phyloP scores from a whole-genome alignment of 2,888 invertebrate species.

The Thumatha senex region DNA sequence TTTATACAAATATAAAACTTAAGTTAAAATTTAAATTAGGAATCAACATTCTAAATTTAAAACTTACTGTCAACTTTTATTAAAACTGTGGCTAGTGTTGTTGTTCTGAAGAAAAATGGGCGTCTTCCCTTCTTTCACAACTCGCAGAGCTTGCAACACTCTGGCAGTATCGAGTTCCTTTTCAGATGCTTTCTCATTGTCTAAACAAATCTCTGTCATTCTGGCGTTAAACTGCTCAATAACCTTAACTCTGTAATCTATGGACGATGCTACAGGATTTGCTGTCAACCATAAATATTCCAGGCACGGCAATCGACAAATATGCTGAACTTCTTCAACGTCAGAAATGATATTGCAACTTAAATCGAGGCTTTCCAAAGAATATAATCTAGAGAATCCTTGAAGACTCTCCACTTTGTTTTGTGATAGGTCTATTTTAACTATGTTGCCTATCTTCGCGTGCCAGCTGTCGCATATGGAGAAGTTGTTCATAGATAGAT shows the following conservation, averaged over 20 bases:
- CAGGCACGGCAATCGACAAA: conserved; percentile 92
- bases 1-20: too few species aligned
- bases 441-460: conserved; percentile 93
- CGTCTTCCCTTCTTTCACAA: conserved; percentile 88
- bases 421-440: conserved; percentile 92
- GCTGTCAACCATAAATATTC: conserved; percentile 94
- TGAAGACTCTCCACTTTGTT: conserved; percentile 89
- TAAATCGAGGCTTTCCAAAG: conserved; percentile 92
- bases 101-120: conserved; percentile 82
- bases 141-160: conserved; percentile 93
- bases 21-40: too few species aligned
- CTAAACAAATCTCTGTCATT: conserved; percentile 92
- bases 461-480: conserved; percentile 89
- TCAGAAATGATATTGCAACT: conserved; percentile 93
- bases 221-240: conserved; percentile 93
- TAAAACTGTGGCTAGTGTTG: conserved; percentile 71
- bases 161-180: conserved; percentile 96
- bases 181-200: conserved; percentile 93
- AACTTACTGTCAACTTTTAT: conserved; percentile 68
- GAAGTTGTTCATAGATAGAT: conserved; percentile 92
- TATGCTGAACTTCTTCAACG: conserved; percentile 90
- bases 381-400: conserved; percentile 92
- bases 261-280: conserved; percentile 92
- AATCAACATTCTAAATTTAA: too few species aligned
- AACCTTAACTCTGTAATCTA: conserved; percentile 96